Conservation (phyloP, 1,140 invertebrate genomes). For the Pseudachorutes palmiensis region DNA sequence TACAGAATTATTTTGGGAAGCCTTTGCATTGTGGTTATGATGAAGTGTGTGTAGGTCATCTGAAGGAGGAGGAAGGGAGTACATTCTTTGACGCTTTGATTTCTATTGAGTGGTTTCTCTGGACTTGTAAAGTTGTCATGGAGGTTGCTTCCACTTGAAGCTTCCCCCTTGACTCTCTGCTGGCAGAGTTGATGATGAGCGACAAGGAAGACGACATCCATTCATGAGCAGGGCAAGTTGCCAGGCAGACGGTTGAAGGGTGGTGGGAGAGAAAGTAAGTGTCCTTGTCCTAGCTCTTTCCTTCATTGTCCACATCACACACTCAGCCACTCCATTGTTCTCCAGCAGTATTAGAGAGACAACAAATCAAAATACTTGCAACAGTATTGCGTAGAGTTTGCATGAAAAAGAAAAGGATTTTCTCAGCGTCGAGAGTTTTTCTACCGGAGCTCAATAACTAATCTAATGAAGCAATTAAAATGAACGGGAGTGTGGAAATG, state of each 20-base stretch:
- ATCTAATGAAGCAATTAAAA: conserved; percentile 5
- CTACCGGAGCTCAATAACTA: background rate
- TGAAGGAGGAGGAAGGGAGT: no score
- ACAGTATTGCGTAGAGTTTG: no score
- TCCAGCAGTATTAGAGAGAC: background rate
- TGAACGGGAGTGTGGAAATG: background rate
- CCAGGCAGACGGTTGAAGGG: background rate
- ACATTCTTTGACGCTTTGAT: no score
- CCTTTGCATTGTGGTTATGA: no score
- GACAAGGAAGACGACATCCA: no score
- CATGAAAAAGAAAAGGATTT: background rate
- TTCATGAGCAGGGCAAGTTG: conserved; percentile 3
- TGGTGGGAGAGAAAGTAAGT: background rate
- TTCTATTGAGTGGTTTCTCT: no score
- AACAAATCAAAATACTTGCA: background rate
- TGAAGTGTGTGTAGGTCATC: background rate
- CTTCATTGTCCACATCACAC: background rate
- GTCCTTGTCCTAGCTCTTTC: background rate
- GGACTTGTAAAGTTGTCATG: no score
- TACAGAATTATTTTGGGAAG: background rate
- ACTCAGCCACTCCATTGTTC: background rate
- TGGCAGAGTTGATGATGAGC: conserved; percentile 11
- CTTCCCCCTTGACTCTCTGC: background rate
- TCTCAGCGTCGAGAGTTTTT: background rate
- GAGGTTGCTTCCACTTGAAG: no score